Conservation (phyloP, 2,113 vertebrate species). For the Oreotrochilus melanogaster region DNA sequence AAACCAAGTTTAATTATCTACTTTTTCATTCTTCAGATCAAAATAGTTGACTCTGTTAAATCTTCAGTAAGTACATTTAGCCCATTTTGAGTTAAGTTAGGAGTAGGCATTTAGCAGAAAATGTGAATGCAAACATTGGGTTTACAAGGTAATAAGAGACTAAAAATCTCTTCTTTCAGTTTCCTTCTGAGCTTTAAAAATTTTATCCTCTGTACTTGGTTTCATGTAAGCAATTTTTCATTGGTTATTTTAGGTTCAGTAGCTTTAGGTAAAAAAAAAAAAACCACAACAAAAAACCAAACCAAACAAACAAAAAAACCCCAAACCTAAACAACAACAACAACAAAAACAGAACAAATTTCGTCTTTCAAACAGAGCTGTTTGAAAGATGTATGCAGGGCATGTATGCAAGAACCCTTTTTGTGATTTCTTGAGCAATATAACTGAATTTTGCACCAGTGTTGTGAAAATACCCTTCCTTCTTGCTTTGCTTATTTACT, state of each 20-base stretch:
- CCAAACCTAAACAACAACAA: too few species aligned
- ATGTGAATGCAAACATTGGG: background rate
- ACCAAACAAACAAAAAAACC: too few species aligned
- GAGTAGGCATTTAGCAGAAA: background rate
- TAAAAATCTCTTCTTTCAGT: background rate
- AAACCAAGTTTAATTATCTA: background rate
- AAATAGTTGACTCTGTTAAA: background rate
- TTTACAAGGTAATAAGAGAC: background rate
- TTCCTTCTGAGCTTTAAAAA: background rate
- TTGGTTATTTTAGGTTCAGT: background rate
- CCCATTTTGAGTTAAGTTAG: background rate
- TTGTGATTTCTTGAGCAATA: background rate
- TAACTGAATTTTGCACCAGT: background rate
- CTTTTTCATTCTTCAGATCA: background rate
- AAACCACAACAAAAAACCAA: too few species aligned
- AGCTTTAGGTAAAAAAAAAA: background rate
- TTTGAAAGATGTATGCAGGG: background rate
- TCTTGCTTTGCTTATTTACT: background rate
- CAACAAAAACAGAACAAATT: background rate
- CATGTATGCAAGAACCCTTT: background rate
- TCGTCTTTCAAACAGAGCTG: background rate
- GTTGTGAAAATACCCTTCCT: background rate
- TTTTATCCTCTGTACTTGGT: background rate
- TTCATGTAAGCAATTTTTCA: background rate
- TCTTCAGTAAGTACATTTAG: background rate